Evolutionary conservation across 2,888 invertebrate genomes (phyloP), one percentile per base, ranked within the genome.

Genomic region (Torymus auratus): DNA sequence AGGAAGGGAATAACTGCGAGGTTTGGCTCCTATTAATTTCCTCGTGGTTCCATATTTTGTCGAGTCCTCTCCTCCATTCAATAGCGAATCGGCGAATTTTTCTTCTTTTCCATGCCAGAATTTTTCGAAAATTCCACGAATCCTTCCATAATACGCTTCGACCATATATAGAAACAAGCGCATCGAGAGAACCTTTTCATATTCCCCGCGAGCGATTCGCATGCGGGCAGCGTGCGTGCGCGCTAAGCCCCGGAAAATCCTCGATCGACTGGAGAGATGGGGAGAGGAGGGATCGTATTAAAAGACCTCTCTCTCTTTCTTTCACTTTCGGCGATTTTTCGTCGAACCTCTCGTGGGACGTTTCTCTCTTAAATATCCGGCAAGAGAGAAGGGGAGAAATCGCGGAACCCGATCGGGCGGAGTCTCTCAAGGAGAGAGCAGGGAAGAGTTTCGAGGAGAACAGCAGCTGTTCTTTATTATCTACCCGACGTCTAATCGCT

Each of bases 381-480:
- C 28, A 7, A 64, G 41, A 15, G 5, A 64, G 20, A 15, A 7
- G 67, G 41, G 71, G 12, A 53, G 23, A 71, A 75, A 62, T 58
- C 53, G 15, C 52, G 64, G 23, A 56, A 70, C 23, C 56, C 74
- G 74, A 74, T 72, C 78, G 65, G 53, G n/a, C 1, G 41, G 7
- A 41, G 28, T 2, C 11, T 12, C 52, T 58, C 15, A n/a, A 56
- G 56, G 52, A 55, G 15, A 28, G 41, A 41, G 4, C 64, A 7
- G 52, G 13, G 52, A 41, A 62, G 50, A 52, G 58, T n/a, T 69
- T 15, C 52, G 62, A 69, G 41, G 52, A 56, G 62, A 81, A 80
- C 83, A 83, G 82, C 83, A 83, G 82, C 83, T 82, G 85, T 83
- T 83, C 74, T 81, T 83, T 83, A 83, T 80, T 80, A 81, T 81